Evolutionary conservation across 2,888 invertebrate genomes (phyloP), one percentile per base, ranked within the genome.

Genomic region (Ormyrus rosae): DNA sequence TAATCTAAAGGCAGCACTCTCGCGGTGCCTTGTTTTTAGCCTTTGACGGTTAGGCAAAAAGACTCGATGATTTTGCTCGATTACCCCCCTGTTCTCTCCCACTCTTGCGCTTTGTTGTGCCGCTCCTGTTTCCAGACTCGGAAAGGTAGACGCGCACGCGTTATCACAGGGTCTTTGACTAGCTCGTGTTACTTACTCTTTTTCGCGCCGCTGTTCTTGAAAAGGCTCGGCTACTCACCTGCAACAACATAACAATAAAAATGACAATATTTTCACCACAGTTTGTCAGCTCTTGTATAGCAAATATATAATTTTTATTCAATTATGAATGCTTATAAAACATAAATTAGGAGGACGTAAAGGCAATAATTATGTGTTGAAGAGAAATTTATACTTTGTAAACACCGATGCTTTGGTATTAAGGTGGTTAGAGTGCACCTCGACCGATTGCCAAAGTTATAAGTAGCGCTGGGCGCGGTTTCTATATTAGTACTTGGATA

Each of bases 221-320:
- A 53, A 53, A 60, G 46, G 46, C 51, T 67, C 6, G 50, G 2
- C 19, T 72, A 72, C 80, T 81, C 63, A 81, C 80, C 76, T 81
- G 72, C n/a, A 81, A 81, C 80, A 76, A 50, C 3, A 71, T 72
- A 61, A 65, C 5, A 71, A 72, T 63, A 77, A 73, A 64, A 78
- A 77, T 72, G 63, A 67, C n/a, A 69, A 68, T 60, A 61, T 77
- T 63, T 67, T 73, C 45, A 50, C 64, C 46, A 45, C 2, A 56
- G 48, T 34, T 4, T 34, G 34, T 34, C 0, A 34, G 34, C 2
- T 34, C 34, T 34, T 34, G 0, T 0, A 34, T 4, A 34, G 4
- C 34, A 34, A 34, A 34, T 34, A 34, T 4, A 34, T 4, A 4
- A 34, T 34, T 34, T 34, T 34, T 34, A 34, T 34, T 34, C 34